Conservation (phyloP, 1,140 invertebrate species). For the Hylaeus anthracinus region DNA sequence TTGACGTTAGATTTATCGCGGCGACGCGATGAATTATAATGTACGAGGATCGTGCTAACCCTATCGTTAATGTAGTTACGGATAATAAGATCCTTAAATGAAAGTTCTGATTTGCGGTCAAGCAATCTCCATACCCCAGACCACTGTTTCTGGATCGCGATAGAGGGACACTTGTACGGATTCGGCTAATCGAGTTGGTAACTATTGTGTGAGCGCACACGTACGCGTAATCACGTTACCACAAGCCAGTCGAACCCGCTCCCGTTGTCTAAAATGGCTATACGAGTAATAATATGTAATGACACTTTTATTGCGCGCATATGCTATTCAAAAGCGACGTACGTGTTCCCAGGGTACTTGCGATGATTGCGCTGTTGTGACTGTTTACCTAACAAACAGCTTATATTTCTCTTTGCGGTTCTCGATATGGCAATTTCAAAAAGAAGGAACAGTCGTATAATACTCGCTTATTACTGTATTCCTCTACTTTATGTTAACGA, state of each 20-base stretch:
- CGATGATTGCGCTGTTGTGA: background rate
- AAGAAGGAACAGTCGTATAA: no score
- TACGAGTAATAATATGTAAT: constrained; percentile 19
- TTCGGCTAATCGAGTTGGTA: constrained; percentile 61
- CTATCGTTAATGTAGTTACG: constrained; percentile 47
- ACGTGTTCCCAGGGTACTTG: background rate
- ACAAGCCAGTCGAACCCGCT: constrained; percentile 37
- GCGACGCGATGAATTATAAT: background rate
- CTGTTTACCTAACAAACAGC: background rate
- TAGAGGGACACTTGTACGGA: constrained; percentile 45
- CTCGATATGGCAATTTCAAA: background rate
- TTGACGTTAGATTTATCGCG: constrained; percentile 24
- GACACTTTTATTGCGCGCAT: constrained; percentile 20
- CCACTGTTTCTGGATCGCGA: constrained; percentile 38
- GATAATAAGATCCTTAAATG: constrained; percentile 39
- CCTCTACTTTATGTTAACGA: background rate
- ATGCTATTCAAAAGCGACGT: background rate
- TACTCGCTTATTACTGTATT: background rate
- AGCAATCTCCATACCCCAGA: constrained; percentile 31
- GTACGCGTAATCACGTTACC: constrained; percentile 57
- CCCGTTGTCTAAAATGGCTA: constrained; percentile 8
- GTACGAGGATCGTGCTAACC: background rate
- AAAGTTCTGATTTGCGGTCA: constrained; percentile 56
- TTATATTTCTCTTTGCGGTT: no score
- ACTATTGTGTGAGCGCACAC: constrained; percentile 44